A percentile compares a stretch with the other conserved stretches of the same genome.
Evolutionary conservation across 2,888 invertebrate species (phyloP).

Genomic region (Cepaea hortensis): DNA sequence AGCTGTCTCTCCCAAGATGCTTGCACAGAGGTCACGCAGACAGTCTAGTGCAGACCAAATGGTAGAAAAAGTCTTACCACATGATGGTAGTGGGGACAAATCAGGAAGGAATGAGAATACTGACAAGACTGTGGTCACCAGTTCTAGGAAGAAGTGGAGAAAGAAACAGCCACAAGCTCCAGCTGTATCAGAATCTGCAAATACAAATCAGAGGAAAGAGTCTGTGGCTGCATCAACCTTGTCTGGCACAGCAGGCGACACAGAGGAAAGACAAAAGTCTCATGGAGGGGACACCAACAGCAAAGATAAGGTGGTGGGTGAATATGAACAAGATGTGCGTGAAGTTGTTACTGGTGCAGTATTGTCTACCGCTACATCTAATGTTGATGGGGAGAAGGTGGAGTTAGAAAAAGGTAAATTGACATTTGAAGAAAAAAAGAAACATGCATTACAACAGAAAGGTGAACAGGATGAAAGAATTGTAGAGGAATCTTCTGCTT

Average conservation of each 20-base stretch:
- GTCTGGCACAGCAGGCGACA: background rate
- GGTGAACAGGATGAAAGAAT: background rate
- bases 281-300: too few relatives aligned
- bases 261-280: background rate
- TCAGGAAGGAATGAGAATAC: conserved; percentile 14
- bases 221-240: background rate
- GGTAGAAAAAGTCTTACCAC: background rate
- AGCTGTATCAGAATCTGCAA: background rate
- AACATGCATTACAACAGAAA: background rate
- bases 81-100: conserved; percentile 16
- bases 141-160: conserved; percentile 8
- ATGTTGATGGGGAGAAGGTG: too few relatives aligned
- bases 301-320: too few relatives aligned
- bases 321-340: too few relatives aligned
- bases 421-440: conserved; percentile 19
- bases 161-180: conserved; percentile 3
- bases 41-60: background rate
- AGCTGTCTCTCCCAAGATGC: conserved; percentile 2
- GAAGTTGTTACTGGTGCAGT: background rate
- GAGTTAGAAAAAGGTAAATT: conserved; percentile 29
- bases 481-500: conserved; percentile 10
- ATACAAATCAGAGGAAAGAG: background rate
- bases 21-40: conserved; percentile 35
- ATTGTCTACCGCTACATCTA: background rate
- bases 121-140: background rate